Evolutionary conservation across 2,888 invertebrate genomes (phyloP).

Genomic region (Dioctria rufipes): DNA sequence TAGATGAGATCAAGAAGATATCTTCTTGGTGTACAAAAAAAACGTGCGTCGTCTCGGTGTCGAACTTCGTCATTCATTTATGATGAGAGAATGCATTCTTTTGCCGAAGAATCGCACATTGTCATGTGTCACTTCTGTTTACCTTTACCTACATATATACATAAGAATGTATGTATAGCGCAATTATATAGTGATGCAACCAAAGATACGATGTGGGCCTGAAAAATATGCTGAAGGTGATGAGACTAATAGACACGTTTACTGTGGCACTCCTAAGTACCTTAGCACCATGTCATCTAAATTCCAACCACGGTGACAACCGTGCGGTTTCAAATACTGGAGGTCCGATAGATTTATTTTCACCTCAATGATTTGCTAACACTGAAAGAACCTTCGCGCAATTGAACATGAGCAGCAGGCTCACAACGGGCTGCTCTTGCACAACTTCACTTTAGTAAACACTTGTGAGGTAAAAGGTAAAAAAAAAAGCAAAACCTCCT

Average conservation of each 20-base stretch:
- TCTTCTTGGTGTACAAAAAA: too few relatives aligned
- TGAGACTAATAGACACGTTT: slow-evolving; percentile 51
- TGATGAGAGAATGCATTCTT: neutral
- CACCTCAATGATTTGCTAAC: slow-evolving; percentile 41
- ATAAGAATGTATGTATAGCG: neutral
- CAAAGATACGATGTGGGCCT: neutral
- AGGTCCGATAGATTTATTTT: slow-evolving; percentile 44
- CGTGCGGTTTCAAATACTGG: slow-evolving; percentile 50
- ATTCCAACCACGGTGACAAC: slow-evolving; percentile 52
- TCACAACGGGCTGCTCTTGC: neutral
- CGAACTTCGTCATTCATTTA: too few relatives aligned
- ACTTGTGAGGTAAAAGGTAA: neutral
- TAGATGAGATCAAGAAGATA: too few relatives aligned
- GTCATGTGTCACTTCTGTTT: slow-evolving; percentile 46
- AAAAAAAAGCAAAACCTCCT: neutral
- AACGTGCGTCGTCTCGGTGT: too few relatives aligned
- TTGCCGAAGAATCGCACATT: slow-evolving; percentile 9
- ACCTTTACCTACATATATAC: neutral
- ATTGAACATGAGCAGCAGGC: slow-evolving; percentile 18
- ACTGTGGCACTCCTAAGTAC: slow-evolving; percentile 51
- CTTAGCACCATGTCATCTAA: slow-evolving; percentile 44
- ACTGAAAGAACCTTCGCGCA: slow-evolving; percentile 35
- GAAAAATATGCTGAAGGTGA: slow-evolving; percentile 23
- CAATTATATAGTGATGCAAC: slow-evolving; percentile 26
- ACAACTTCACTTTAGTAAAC: neutral